Evolutionary conservation across 2,113 vertebrate species (phyloP).

Genomic region (Spea bombifrons): DNA sequence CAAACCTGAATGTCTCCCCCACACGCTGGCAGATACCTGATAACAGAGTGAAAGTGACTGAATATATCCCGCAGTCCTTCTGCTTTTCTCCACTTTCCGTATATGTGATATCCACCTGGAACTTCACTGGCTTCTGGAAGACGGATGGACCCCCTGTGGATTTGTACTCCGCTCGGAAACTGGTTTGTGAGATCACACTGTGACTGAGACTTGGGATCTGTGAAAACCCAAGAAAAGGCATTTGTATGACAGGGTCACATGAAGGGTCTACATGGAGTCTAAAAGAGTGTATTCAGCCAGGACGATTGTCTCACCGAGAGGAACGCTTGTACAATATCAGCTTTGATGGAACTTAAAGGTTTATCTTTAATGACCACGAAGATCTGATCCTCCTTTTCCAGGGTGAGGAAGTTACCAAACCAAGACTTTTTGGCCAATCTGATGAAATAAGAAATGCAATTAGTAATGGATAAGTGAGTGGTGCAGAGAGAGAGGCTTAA

Average conservation of each 20-base stretch:
- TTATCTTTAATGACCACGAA: conserved; percentile 98
- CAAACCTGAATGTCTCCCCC: no score
- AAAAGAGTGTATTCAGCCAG: not conserved
- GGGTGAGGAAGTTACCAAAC: conserved; percentile 98
- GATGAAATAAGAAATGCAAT: conserved; percentile 19
- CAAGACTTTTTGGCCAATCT: conserved; percentile 99
- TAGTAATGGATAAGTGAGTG: no score
- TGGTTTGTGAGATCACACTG: conserved; percentile 97
- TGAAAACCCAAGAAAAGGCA: not conserved
- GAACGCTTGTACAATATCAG: conserved; percentile 97
- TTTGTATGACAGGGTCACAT: no score
- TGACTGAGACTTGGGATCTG: conserved; percentile 98
- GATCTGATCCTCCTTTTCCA: conserved; percentile 99
- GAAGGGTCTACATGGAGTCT: no score
- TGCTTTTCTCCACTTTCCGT: conserved; percentile 88
- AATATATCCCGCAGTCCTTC: conserved; percentile 97
- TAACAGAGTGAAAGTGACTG: conserved; percentile 96
- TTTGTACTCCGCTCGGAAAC: conserved; percentile 97
- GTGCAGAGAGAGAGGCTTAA: no score
- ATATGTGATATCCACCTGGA: conserved; percentile 99
- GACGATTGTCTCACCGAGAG: conserved; percentile 80
- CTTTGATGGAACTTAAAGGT: conserved; percentile 97
- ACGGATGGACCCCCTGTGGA: conserved; percentile 94
- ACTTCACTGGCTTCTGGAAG: conserved; percentile 98
- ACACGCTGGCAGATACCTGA: conserved; percentile 74